Conservation (phyloP, 2,113 vertebrate genomes). For the human (Homo sapiens) region DNA sequence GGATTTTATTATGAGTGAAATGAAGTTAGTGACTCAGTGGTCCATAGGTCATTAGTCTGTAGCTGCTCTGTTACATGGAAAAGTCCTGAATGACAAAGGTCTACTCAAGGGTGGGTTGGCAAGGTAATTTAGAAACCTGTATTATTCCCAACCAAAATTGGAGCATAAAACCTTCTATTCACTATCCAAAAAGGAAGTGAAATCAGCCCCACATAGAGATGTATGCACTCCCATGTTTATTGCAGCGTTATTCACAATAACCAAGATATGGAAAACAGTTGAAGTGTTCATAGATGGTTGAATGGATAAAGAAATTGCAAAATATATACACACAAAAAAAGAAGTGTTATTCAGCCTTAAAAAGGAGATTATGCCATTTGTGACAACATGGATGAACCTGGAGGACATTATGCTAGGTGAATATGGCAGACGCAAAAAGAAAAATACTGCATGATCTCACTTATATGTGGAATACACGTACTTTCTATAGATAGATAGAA, state of each 20-base stretch:
- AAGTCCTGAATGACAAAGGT: conserved; percentile 57
- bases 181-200: neutral
- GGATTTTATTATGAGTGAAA: conserved; percentile 78
- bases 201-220: neutral
- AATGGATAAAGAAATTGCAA: neutral
- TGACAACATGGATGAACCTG: neutral
- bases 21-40: conserved; percentile 45
- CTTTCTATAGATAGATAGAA: no score
- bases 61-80: conserved; percentile 60
- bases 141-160: conserved; percentile 58
- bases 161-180: neutral
- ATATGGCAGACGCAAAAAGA: neutral
- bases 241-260: neutral
- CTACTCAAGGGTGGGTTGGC: conserved; percentile 46
- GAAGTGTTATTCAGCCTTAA: neutral
- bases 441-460: neutral
- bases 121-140: conserved; percentile 45
- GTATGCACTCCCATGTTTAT: neutral
- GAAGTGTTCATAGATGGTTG: no score
- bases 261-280: neutral
- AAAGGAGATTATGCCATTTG: neutral
- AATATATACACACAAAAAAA: neutral
- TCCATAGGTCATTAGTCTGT: conserved; percentile 40
- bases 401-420: neutral
- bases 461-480: neutral